Conservation (phyloP, 64 coral and sea anemone genomes). For the Orbicella faveolata region DNA sequence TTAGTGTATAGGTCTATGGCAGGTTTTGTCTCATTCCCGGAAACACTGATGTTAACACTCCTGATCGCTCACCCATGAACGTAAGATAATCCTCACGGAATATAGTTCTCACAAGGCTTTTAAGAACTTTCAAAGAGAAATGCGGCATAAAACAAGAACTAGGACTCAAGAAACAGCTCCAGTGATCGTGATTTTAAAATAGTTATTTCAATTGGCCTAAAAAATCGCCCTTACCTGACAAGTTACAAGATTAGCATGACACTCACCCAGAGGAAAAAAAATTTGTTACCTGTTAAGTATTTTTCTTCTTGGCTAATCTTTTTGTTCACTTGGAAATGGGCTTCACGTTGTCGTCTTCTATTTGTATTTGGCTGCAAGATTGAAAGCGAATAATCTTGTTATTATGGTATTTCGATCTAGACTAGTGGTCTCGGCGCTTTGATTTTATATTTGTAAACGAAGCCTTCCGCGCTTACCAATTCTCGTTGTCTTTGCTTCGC, state of each 20-base stretch:
- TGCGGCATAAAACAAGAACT: background rate
- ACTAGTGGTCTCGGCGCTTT: background rate
- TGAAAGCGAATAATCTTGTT: background rate
- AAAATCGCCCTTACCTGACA: background rate
- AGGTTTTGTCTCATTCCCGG: background rate
- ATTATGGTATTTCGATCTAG: background rate
- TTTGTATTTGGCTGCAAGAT: slow-evolving; percentile 48
- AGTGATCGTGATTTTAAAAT: background rate
- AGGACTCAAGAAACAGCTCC: background rate
- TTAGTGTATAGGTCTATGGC: background rate
- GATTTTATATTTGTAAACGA: background rate
- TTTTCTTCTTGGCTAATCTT: background rate
- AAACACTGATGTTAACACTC: background rate
- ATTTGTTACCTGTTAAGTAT: background rate
- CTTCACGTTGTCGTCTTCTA: slow-evolving; percentile 39
- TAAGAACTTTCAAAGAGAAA: background rate
- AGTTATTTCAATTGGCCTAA: background rate
- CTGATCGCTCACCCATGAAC: background rate
- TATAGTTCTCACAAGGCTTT: background rate
- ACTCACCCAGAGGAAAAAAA: background rate
- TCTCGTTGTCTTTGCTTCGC: slow-evolving; percentile 77
- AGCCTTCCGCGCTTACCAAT: slow-evolving; percentile 53
- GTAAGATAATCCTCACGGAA: background rate
- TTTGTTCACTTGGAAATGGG: slow-evolving; percentile 17
- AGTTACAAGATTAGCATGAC: background rate